phyloP scores from a whole-genome alignment of 2,797 vertebrate genomes.

The Heteromormyrus szaboi region DNA sequence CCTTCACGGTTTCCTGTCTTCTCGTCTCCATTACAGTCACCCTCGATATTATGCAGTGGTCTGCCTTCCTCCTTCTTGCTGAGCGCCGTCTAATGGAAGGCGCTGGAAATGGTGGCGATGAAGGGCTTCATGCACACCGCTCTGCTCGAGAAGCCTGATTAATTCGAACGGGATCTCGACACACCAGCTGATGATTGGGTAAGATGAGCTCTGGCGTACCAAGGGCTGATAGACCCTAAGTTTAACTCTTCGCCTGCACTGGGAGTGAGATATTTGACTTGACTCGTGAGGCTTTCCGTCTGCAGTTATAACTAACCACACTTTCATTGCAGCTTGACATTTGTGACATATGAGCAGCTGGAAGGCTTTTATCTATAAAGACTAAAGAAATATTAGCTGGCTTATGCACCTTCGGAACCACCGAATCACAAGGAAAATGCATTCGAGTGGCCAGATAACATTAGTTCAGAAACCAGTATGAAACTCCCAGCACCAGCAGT shows the following conservation, averaged over 20 bases:
- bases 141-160: background rate
- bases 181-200: background rate
- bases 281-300: background rate
- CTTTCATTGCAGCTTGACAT: background rate
- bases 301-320: background rate
- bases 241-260: background rate
- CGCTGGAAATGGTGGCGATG: background rate
- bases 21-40: slow-evolving; percentile 10
- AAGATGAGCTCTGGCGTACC: background rate
- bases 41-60: background rate
- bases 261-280: background rate
- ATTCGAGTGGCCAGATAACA: background rate
- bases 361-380: background rate
- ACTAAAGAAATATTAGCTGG: background rate
- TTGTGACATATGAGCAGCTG: background rate
- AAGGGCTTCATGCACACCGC: background rate
- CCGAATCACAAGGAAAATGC: background rate
- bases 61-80: background rate
- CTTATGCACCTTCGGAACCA: background rate
- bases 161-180: background rate
- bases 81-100: background rate
- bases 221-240: background rate
- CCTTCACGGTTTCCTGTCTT: background rate
- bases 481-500: background rate
- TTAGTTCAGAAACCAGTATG: background rate